Percentiles rank a stretch among this genome's conserved stretches.
phyloP scores from a whole-genome alignment of 35 echinoderm and acorn worm genomes.

The Strongylocentrotus purpuratus region DNA sequence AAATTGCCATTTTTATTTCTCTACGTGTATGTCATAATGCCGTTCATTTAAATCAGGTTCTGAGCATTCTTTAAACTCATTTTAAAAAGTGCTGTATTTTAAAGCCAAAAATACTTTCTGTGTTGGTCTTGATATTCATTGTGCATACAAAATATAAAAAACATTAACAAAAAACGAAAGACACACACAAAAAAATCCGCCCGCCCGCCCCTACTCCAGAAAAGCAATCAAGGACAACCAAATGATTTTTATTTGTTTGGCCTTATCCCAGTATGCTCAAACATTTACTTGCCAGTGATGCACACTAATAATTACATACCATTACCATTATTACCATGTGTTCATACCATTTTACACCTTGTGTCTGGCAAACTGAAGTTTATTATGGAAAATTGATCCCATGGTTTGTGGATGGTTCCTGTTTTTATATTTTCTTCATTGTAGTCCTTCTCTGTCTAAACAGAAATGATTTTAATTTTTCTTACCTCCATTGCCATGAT shows the following conservation, averaged over 20 bases:
- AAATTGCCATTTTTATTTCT: background rate
- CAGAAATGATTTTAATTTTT: background rate
- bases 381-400: background rate
- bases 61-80: background rate
- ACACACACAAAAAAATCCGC: background rate
- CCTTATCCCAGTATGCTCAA: background rate
- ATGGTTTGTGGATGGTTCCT: background rate
- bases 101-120: no score
- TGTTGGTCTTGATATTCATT: background rate
- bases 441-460: background rate
- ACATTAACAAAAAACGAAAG: background rate
- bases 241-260: background rate
- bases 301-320: constrained; percentile 14
- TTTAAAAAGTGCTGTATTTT: no score
- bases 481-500: background rate
- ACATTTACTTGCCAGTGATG: background rate
- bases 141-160: no score
- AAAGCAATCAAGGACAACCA: no score
- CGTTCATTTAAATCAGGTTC: background rate
- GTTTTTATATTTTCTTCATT: background rate
- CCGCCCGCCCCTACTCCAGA: no score
- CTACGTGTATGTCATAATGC: background rate
- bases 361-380: background rate
- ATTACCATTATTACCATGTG: background rate
- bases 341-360: background rate